These are phyloP conservation scores for Phortica magna DNA, from an alignment of 2,888 invertebrate genomes.

Conservation along the genomic window DNA sequence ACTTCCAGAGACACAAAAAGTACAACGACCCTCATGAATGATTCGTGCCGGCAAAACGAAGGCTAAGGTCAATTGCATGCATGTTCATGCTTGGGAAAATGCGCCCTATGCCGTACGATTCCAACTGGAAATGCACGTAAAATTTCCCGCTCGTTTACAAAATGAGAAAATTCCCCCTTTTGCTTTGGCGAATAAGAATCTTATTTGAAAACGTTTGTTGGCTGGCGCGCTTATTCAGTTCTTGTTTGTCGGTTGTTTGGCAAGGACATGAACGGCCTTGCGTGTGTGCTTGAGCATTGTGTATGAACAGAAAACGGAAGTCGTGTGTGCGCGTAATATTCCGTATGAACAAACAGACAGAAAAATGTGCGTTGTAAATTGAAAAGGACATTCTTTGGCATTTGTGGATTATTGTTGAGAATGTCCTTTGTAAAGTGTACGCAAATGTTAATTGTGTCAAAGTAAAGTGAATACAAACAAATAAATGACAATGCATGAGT, in stretches of 20 bases:
- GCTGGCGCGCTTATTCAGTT: constrained; percentile 50
- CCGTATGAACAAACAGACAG: constrained; percentile 33
- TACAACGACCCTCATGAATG: constrained; percentile 52
- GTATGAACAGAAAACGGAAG: constrained; percentile 1
- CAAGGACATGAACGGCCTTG: constrained; percentile 52
- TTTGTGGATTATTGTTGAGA: constrained; percentile 66
- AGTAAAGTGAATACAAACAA: neutral
- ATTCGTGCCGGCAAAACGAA: constrained; percentile 62
- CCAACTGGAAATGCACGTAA: constrained; percentile 5
- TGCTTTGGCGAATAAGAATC: neutral
- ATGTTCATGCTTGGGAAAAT: constrained; percentile 47
- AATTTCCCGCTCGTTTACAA: constrained; percentile 25
- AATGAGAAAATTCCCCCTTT: constrained; percentile 37
- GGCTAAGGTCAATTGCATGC: constrained; percentile 71
- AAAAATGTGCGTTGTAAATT: constrained; percentile 17
- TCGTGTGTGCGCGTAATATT: constrained; percentile 49
- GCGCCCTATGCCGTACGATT: constrained; percentile 21
- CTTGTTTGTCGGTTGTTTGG: constrained; percentile 54
- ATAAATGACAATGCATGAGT: neutral
- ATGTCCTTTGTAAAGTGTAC: constrained; percentile 48
- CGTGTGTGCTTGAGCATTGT: neutral
- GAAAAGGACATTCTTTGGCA: constrained; percentile 60
- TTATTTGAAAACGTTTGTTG: constrained; percentile 23
- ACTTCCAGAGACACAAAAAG: constrained; percentile 22
- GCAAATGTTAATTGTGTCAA: neutral